These are phyloP conservation scores for Phytoseiulus persimilis DNA, from an alignment of 2,888 invertebrate species.

Conservation along the genomic window DNA sequence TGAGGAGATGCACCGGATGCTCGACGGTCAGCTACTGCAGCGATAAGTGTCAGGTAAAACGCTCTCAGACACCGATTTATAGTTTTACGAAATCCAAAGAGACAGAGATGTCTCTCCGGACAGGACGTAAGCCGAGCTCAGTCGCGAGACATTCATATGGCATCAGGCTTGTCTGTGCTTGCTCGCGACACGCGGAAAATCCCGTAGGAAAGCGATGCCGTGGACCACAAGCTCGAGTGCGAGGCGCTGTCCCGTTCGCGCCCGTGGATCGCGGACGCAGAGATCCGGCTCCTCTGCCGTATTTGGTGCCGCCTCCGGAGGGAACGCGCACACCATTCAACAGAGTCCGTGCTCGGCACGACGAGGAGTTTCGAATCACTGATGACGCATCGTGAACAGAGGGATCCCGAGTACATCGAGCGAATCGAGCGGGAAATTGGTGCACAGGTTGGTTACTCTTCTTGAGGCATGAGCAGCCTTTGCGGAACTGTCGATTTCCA, in stretches of 20 bases:
- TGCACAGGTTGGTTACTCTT: background rate
- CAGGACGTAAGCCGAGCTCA: no score
- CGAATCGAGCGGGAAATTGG: conserved; percentile 6
- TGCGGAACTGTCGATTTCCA: background rate
- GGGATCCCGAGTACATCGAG: background rate
- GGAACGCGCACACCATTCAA: background rate
- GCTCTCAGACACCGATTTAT: background rate
- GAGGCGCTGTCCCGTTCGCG: conserved; percentile 11
- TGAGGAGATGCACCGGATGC: background rate
- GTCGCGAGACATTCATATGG: no score
- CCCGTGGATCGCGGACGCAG: conserved; percentile 9
- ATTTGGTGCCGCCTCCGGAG: background rate
- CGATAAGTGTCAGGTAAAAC: conserved; percentile 18
- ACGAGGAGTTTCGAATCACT: background rate
- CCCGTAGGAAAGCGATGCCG: background rate
- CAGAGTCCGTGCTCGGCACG: background rate
- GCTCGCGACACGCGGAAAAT: background rate
- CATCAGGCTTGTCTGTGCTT: no score
- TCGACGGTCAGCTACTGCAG: background rate
- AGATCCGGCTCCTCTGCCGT: conserved; percentile 19
- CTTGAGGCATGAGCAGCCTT: background rate
- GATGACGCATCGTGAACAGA: conserved; percentile 21
- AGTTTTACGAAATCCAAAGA: background rate
- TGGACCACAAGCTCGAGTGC: conserved; percentile 11
- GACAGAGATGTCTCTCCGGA: no score